Base-by-base conservation (phyloP, 2,797 vertebrate species). In the Gymnothorax reevesii region DNA sequence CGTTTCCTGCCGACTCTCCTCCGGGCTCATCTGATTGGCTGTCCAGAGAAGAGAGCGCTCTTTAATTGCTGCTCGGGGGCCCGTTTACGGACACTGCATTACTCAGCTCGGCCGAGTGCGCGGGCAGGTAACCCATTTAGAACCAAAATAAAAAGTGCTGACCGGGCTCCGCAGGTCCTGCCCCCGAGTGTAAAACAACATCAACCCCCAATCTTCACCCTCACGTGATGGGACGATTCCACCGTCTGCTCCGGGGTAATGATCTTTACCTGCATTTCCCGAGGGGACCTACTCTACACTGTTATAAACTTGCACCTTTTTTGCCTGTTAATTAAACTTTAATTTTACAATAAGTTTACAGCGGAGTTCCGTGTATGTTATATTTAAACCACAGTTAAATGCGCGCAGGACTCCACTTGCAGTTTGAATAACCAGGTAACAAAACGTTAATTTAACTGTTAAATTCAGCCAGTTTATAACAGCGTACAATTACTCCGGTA, bases 21-120 rank as follows among this genome's bases (percentile, higher is more conserved):
- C 17, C 52, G 22, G 79, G 52, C 54, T 57, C 55, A 15, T 49
- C n/a, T 22, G 55, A 82, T 20, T 57, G 42, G 54, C n/a, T 59
- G 80, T 82, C 57, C 27, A 20, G n/a, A 71, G 25, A 82, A 85
- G 49, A 73, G 83, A 75, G 86, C 89, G 90, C 87, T 20, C 89
- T 90, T 89, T 94, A 93, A 94, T 94, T 93, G 92, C 87, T 89
- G 92, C 93, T 92, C 84, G 85, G 90, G 92, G 93, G 91, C 90
- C 91, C 88, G 89, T 91, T 92, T n/a, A 71, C 88, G 91, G 88
- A 94, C 91, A 88, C 87, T 88, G 89, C 92, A 93, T 93, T 93
- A 93, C 89, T 93, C 92, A 92, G 92, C 87, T 57, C 27, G 55
- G 62, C 62, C 20, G 84, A 91, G 88, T 89, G 90, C 85, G 88